Evolutionary conservation across 2,888 invertebrate species (phyloP).

Genomic region (Nomada fucata): DNA sequence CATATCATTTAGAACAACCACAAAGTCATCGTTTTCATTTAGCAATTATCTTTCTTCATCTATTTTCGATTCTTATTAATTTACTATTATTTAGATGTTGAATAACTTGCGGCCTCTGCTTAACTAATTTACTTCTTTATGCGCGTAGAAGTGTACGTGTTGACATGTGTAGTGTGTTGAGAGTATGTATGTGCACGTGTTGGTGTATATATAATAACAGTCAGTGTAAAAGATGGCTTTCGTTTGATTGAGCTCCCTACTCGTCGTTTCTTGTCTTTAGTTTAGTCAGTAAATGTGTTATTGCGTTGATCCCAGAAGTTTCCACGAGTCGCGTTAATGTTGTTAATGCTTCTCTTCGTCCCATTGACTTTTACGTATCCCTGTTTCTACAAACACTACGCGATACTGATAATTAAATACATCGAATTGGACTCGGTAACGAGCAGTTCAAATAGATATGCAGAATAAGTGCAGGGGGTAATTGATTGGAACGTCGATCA

Average conservation of each 20-base stretch:
- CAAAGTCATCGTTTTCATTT: slow-evolving; percentile 60
- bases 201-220: slow-evolving; percentile 61
- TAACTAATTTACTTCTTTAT: slow-evolving; percentile 51
- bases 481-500: slow-evolving; percentile 29
- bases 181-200: slow-evolving; percentile 48
- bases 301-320: slow-evolving; percentile 77
- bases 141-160: slow-evolving; percentile 54
- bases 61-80: slow-evolving; percentile 66
- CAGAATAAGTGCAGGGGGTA: slow-evolving; percentile 27
- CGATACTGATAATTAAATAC: slow-evolving; percentile 23
- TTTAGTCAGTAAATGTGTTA: slow-evolving; percentile 68
- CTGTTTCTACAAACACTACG: slow-evolving; percentile 36
- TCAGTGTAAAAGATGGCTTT: slow-evolving; percentile 65
- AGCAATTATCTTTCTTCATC: slow-evolving; percentile 50
- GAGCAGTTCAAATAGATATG: slow-evolving; percentile 18
- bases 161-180: slow-evolving; percentile 32
- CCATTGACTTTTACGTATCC: slow-evolving; percentile 47
- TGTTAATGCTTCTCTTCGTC: slow-evolving; percentile 55
- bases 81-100: slow-evolving; percentile 76
- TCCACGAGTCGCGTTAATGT: slow-evolving; percentile 75
- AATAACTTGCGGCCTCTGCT: slow-evolving; percentile 67
- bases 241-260: slow-evolving; percentile 73
- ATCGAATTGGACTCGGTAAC: slow-evolving; percentile 34
- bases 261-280: slow-evolving; percentile 42
- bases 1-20: slow-evolving; percentile 68